Evolutionary conservation across 1,140 invertebrate species (phyloP).

Genomic region (Maniola jurtina): DNA sequence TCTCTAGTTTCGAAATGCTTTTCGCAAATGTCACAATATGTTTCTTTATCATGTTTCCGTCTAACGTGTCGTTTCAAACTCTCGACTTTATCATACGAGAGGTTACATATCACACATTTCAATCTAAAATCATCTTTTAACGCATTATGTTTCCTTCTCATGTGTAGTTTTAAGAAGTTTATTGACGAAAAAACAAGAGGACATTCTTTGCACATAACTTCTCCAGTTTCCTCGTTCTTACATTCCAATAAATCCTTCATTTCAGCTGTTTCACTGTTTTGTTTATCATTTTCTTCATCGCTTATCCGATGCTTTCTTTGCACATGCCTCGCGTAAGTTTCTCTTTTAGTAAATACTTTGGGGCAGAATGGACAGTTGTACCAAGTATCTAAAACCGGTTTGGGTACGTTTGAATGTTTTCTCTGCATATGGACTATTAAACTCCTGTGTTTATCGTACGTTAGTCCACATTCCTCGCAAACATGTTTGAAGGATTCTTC

Average conservation of each 20-base stretch:
- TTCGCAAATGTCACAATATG: constrained; percentile 61
- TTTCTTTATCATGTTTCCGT: constrained; percentile 63
- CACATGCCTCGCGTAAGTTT: constrained; percentile 66
- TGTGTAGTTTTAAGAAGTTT: constrained; percentile 62
- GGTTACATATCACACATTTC: constrained; percentile 66
- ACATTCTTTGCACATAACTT: constrained; percentile 63
- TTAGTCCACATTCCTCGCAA: constrained; percentile 61
- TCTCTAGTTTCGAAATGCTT: constrained; percentile 65
- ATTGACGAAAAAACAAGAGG: constrained; percentile 63
- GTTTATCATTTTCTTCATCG: constrained; percentile 44
- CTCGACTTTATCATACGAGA: constrained; percentile 69
- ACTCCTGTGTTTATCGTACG: constrained; percentile 68
- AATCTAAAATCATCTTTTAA: constrained; percentile 61
- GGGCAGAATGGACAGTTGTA: constrained; percentile 66
- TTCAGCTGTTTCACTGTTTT: constrained; percentile 26
- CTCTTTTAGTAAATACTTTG: constrained; percentile 61
- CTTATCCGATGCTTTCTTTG: constrained; percentile 63
- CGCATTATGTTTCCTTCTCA: constrained; percentile 70
- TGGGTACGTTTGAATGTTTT: constrained; percentile 49
- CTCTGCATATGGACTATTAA: constrained; percentile 63
- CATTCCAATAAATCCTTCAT: constrained; percentile 33
- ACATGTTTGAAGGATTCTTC: constrained; percentile 61
- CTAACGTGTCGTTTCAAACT: constrained; percentile 66
- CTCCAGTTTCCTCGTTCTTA: constrained; percentile 56
- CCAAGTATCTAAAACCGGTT: constrained; percentile 50